phyloP scores from a whole-genome alignment of 2,113 vertebrate genomes.

The Zosterops japonicus region DNA sequence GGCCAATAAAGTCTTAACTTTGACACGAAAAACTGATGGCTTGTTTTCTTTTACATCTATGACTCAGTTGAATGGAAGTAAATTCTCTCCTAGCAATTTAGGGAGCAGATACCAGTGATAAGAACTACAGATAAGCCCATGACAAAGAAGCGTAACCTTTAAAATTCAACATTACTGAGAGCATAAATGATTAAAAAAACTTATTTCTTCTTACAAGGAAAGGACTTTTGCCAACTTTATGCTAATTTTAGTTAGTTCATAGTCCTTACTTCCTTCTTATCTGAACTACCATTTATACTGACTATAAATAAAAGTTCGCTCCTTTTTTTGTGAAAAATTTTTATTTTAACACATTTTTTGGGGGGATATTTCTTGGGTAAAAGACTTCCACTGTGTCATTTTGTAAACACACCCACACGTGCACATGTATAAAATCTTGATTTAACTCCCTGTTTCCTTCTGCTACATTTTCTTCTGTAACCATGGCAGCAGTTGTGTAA shows the following conservation, averaged over 20 bases:
- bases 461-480: neutral
- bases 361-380: neutral
- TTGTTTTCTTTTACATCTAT: neutral
- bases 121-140: neutral
- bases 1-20: neutral
- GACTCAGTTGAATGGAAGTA: neutral
- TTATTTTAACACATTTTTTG: neutral
- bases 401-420: neutral
- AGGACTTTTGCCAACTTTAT: neutral
- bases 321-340: neutral
- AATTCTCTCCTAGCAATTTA: neutral
- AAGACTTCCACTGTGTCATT: neutral
- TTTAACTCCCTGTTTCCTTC: neutral
- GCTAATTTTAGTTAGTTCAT: neutral
- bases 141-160: neutral
- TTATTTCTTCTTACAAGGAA: neutral
- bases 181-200: neutral
- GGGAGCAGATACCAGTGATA: neutral
- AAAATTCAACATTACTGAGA: neutral
- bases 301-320: neutral
- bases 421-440: neutral
- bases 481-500: conserved; percentile 20
- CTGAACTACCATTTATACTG: neutral
- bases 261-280: neutral
- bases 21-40: neutral